Base-by-base conservation (phyloP, 2,113 vertebrate genomes). In the Campylomormyrus numenius region DNA sequence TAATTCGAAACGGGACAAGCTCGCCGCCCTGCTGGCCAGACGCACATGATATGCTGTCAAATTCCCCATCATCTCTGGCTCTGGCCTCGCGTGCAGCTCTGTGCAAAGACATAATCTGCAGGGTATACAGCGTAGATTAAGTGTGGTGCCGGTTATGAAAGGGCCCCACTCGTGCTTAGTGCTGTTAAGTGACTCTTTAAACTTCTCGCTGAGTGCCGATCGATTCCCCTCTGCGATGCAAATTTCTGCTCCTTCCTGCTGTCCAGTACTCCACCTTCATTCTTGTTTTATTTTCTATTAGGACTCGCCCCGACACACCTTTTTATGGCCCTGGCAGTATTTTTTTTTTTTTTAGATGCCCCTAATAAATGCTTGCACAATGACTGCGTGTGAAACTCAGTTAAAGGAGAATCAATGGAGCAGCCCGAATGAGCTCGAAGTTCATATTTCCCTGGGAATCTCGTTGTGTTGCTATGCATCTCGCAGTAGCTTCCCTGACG, bases 221-320 rank as follows among this genome's bases (percentile, higher is more conserved):
- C 48, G 27, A 87, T 87, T 8, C 42, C 87, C 53, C 52, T 45
- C 87, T 53, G 49, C 49, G 52, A 87, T 53, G 49, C 74, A 80
- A 53, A 87, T 87, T 87, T 56, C 31, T 35, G 56, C 56, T 45
- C 39, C 56, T 9, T 58, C 56, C 39, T 62, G 45, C 87, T 88
- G 39, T 39, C 11, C 27, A 42, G 87, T 66, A 56, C 45, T 87
- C 45, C 39, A 62, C 3, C 58, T 46, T 8, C 21, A 10, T 45
- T 19, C 56, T 42, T 88, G 35, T 88, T 88, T 88, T 66, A 88
- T 66, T 66, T 87, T 87, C n/a, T 27, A 27, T 48, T 19, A 46
- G 39, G 49, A 15, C 10, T 66, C 15, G 11, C 39, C 39, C 39
- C 24, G 39, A 58, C 17, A 45, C 87, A 88, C 15, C 35, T 17